A percentile compares a stretch with the other conserved stretches of the same genome.
phyloP scores from a whole-genome alignment of 1,140 invertebrate genomes.

The Apis dorsata region DNA sequence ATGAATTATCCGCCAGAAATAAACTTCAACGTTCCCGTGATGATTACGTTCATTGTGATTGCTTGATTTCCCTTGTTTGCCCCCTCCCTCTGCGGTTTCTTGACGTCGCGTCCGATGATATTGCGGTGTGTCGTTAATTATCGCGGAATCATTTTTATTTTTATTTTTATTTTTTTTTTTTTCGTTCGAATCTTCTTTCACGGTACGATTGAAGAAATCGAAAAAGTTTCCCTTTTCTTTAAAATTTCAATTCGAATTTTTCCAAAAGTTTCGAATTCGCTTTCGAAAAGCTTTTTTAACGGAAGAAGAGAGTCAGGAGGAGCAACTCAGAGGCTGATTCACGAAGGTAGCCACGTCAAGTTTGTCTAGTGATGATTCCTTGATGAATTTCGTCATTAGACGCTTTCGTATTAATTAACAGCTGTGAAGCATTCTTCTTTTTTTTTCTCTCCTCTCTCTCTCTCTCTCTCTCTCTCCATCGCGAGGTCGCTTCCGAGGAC shows the following conservation, averaged over 20 bases:
- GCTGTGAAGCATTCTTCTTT: slow-evolving; percentile 18
- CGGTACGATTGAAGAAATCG: background rate
- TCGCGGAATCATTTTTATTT: background rate
- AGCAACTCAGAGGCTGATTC: background rate
- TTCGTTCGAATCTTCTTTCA: background rate
- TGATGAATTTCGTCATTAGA: slow-evolving; percentile 70
- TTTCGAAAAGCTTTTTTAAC: too few relatives aligned
- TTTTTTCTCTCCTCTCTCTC: background rate
- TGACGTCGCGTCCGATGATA: background rate
- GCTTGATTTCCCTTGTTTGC: slow-evolving; percentile 11
- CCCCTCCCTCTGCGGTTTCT: background rate
- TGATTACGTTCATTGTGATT: slow-evolving; percentile 31
- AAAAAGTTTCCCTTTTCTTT: too few relatives aligned
- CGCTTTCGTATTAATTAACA: slow-evolving; percentile 65
- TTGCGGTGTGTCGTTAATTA: slow-evolving; percentile 10
- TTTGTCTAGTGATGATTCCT: slow-evolving; percentile 67
- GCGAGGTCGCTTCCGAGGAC: slow-evolving; percentile 6
- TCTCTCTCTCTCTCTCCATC: too few relatives aligned
- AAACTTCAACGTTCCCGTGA: slow-evolving; percentile 41
- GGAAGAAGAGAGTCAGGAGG: too few relatives aligned
- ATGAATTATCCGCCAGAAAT: slow-evolving; percentile 52
- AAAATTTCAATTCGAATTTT: too few relatives aligned
- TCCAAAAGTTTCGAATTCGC: too few relatives aligned
- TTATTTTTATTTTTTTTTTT: too few relatives aligned
- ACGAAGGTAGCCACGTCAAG: background rate